Evolutionary conservation across 2,113 vertebrate genomes (phyloP).

Genomic region (Sceloporus undulatus): DNA sequence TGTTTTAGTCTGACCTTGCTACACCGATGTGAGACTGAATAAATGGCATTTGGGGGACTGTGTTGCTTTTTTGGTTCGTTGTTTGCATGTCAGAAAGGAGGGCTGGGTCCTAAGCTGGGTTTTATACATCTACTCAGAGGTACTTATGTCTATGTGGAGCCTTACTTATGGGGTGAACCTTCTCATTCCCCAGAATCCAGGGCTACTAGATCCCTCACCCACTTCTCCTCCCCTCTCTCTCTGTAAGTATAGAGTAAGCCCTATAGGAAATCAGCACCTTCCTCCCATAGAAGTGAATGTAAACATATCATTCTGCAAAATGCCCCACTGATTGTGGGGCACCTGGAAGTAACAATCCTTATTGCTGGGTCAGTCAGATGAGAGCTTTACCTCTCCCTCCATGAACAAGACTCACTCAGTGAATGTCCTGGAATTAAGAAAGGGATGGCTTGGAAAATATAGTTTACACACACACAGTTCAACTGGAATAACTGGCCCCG

Average conservation of each 20-base stretch:
- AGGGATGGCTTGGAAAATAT: not conserved
- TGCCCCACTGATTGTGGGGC: not conserved
- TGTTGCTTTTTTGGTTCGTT: constrained; percentile 54
- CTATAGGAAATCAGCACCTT: too few species aligned
- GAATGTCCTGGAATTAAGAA: not conserved
- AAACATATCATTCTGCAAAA: not conserved
- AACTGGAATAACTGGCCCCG: too few species aligned
- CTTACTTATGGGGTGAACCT: not conserved
- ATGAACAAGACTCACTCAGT: not conserved
- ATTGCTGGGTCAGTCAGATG: not conserved
- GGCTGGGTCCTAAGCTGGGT: not conserved
- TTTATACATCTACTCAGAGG: not conserved
- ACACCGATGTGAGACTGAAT: constrained; percentile 57
- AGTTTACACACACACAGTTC: too few species aligned
- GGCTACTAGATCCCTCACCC: too few species aligned
- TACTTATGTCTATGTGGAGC: not conserved
- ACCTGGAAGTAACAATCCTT: not conserved
- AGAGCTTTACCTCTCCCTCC: not conserved
- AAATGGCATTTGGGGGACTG: constrained; percentile 64
- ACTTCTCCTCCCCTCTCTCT: too few species aligned
- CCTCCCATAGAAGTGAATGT: too few species aligned
- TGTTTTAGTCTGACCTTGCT: constrained; percentile 60
- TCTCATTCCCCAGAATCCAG: too few species aligned
- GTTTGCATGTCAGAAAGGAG: constrained; percentile 19
- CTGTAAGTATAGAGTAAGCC: too few species aligned